phyloP scores from a whole-genome alignment of 2,888 invertebrate species.

The Pristionchus maxplancki region DNA sequence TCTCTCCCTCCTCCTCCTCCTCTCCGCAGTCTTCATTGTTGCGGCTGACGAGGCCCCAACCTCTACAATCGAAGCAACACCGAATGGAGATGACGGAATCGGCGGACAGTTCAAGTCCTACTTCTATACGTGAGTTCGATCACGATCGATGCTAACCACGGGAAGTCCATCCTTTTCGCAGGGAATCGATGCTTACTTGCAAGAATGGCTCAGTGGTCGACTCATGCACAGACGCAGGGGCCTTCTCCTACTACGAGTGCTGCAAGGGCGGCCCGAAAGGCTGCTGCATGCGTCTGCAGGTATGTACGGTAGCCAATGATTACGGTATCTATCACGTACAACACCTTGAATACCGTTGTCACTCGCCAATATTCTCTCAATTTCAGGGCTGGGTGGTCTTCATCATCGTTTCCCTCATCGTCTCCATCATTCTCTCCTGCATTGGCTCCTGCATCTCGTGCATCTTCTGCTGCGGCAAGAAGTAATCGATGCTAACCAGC shows the following conservation, averaged over 20 bases:
- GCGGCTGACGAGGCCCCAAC: not conserved
- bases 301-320: too few relatives aligned
- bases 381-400: not conserved
- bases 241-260: slow-evolving; percentile 16
- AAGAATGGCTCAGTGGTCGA: not conserved
- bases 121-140: not conserved
- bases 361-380: not conserved
- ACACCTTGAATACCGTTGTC: too few relatives aligned
- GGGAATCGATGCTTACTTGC: not conserved
- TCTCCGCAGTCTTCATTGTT: not conserved
- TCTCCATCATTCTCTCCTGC: not conserved
- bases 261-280: not conserved
- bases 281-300: too few relatives aligned
- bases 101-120: not conserved
- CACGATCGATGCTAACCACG: not conserved
- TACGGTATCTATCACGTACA: too few relatives aligned
- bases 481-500: not conserved
- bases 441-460: not conserved
- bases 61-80: too few relatives aligned
- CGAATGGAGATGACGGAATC: not conserved
- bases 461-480: not conserved
- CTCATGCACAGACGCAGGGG: not conserved
- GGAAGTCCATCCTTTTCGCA: not conserved
- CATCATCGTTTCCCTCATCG: slow-evolving; percentile 7
- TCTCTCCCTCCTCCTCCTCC: slow-evolving; percentile 15